Percentiles rank a stretch among this genome's conserved stretches.
These are phyloP conservation scores for Drosophila eohydei DNA, from an alignment of 2,888 invertebrate genomes.

Conservation along the genomic window DNA sequence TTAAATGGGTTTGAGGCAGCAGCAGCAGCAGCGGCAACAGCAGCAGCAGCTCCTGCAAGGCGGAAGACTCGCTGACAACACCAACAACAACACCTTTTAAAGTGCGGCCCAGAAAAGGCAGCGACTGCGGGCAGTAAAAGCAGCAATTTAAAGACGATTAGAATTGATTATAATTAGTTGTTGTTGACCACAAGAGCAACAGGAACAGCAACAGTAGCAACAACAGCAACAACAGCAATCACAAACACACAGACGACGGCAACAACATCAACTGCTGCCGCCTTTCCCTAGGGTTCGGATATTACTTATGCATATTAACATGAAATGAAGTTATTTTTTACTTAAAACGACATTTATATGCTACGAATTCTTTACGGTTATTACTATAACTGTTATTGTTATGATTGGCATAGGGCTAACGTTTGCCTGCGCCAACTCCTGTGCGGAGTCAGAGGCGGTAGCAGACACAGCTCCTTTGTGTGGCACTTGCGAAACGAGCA, in stretches of 20 bases:
- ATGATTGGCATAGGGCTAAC: conserved; percentile 22
- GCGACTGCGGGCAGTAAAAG: conserved; percentile 49
- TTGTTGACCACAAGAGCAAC: conserved; percentile 48
- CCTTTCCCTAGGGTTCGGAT: conserved; percentile 4
- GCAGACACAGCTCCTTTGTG: not conserved
- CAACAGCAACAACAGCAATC: not conserved
- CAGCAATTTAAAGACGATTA: conserved; percentile 82
- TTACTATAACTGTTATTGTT: conserved; percentile 39
- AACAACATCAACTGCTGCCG: not conserved
- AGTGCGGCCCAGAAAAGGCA: conserved; percentile 74
- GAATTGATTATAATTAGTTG: conserved; percentile 83
- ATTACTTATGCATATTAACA: conserved; percentile 57
- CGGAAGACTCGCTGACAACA: conserved; percentile 56
- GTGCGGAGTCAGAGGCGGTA: not conserved
- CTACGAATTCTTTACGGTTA: conserved; percentile 57
- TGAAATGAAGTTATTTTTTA: conserved; percentile 79
- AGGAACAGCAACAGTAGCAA: conserved; percentile 21
- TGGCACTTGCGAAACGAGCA: not conserved
- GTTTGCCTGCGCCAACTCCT: conserved; percentile 9
- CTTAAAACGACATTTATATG: conserved; percentile 74
- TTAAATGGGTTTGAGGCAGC: conserved; percentile 18
- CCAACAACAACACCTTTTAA: conserved; percentile 64
- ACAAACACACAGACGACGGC: not conserved
- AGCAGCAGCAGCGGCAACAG: not conserved
- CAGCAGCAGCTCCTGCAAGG: conserved; percentile 51